Percentiles rank a stretch among this genome's conserved stretches.
Evolutionary conservation across 2,113 vertebrate genomes (phyloP).

Genomic region (Rhineura floridana): DNA sequence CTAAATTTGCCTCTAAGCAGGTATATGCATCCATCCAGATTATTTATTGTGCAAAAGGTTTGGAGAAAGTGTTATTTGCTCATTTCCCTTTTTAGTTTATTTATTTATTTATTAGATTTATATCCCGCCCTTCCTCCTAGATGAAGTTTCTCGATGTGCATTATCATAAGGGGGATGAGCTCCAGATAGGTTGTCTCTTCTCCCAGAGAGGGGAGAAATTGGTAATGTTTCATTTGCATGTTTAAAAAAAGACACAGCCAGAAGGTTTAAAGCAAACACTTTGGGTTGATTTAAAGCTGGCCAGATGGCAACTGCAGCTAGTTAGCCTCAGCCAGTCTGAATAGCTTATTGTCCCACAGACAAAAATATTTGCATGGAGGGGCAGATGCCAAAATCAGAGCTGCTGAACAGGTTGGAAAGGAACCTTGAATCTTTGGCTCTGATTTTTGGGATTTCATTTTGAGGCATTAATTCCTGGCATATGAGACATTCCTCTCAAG

Average conservation of each 20-base stretch:
- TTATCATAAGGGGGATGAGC: background rate
- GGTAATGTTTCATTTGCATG: background rate
- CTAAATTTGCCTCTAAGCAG: background rate
- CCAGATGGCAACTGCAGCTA: background rate
- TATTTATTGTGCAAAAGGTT: background rate
- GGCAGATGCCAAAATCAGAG: too few relatives aligned
- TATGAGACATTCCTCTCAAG: background rate
- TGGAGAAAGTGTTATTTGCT: background rate
- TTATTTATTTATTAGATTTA: background rate
- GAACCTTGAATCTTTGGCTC: background rate
- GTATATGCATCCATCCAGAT: background rate
- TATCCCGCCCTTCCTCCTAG: too few relatives aligned
- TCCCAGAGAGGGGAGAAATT: background rate
- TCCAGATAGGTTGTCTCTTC: background rate
- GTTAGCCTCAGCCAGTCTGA: background rate
- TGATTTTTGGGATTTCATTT: background rate
- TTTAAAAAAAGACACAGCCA: background rate
- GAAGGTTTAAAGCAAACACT: background rate
- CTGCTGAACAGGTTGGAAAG: background rate
- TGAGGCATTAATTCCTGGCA: background rate
- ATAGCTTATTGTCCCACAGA: background rate
- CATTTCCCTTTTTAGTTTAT: background rate
- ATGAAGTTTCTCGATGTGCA: too few relatives aligned
- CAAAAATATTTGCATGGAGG: background rate
- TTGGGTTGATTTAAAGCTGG: background rate